Evolutionary conservation across 2,797 vertebrate species (phyloP), one percentile per base, ranked within the genome.

Genomic region (Oryzias sinensis): DNA sequence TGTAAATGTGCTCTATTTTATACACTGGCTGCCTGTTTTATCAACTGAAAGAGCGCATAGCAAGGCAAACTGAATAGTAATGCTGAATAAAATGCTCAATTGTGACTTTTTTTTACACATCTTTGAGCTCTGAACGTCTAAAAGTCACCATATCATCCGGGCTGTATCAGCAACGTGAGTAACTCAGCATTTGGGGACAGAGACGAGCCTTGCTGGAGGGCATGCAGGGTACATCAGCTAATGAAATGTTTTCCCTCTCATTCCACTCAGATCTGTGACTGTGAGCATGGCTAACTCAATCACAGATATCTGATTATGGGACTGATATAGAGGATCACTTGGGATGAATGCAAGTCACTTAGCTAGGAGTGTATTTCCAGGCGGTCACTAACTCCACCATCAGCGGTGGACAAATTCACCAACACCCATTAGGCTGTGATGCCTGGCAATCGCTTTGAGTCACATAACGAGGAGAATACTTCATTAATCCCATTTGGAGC

Each of bases 391-490:
- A 80, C 76, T 73, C 79, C 66, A 65, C 76, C 82, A 68, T 80
- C 60, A 76, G 75, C 76, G 69, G 79, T 83, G 78, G 76, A 72
- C 80, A 66, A 72, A 77, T 85, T 83, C 79, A 57, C 74, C 81
- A 68, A 62, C 77, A 68, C 54, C 74, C 62, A 43, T 68, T 80
- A 73, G 79, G 72, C 68, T 80, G 60, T 77, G 76, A 88, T 46
- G 59, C 74, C 64, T 65, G 71, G 74, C 83, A 81, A 71, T 67
- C 58, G 76, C 73, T 84, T 65, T 82, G 81, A 83, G 72, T 83
- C 82, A 81, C 81, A 81, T 86, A 84, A 87, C 79, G 77, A 83
- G 76, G 72, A 76, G 76, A 86, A 87, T 82, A 70, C 76, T 85
- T 88, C 67, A 88, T 80, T 82, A 87, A 87, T 86, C 83, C 70